Evolutionary conservation across 92 coral and sea anemone genomes (phyloP), one percentile per base, ranked within the genome.

Genomic region (Paragorgia papillata): DNA sequence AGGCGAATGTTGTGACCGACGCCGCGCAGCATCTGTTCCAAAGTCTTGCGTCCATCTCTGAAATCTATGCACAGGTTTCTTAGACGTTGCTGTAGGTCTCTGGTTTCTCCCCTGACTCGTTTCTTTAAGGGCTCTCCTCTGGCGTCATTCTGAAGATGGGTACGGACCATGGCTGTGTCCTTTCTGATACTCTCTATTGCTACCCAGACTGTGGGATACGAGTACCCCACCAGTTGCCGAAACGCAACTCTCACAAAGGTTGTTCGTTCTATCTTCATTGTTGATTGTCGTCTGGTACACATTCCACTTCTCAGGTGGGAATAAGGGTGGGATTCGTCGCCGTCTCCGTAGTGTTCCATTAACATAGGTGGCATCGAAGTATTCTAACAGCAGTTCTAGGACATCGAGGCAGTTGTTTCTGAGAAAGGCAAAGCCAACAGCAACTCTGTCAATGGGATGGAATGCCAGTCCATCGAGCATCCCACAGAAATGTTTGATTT

Each of bases 251-350:
- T 58, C 37, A 58, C 65, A 58, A 58, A 58, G 65, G 37, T 58
- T 10, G 65, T 58, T 58, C 65, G 37, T 58, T 58, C 65, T 58
- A 33, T 25, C 65, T 13, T 58, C 35, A 58, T 58, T 58, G 65
- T 17, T 37, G 65, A 58, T 58, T 58, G 65, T 58, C 65, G 34
- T 58, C 35, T 37, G 43, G 43, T 37, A 10, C 43, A 37, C 43
- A 37, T 37, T 37, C 43, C 43, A 37, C 43, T 37, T 37, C 43
- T 4, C 10, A 10, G 10, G 43, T 10, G 43, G 43, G n/a, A n/a
- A n/a, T n/a, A n/a, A n/a, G n/a, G n/a, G n/a, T n/a, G n/a, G n/a
- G n/a, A n/a, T n/a, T n/a, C n/a, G n/a, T n/a, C n/a, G n/a, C n/a
- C n/a, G n/a, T n/a, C n/a, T n/a, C n/a, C n/a, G n/a, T n/a, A n/a